Evolutionary conservation across 2,797 vertebrate species (phyloP).

Genomic region (Takifugu ocellatus): DNA sequence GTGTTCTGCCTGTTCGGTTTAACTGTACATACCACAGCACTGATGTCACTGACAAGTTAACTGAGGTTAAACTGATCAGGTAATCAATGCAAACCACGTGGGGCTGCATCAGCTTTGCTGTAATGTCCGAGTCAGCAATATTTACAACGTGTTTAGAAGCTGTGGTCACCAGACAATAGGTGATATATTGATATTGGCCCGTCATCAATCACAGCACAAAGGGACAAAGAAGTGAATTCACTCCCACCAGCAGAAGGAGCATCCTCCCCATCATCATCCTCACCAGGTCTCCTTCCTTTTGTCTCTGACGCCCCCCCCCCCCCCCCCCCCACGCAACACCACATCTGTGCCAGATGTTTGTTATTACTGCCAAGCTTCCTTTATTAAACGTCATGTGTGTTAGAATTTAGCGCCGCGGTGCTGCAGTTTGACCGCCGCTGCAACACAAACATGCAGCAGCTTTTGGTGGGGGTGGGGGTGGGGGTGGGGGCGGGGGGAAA

Average conservation of each 20-base stretch:
- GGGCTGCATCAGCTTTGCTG: too few species aligned
- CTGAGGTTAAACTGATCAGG: not conserved
- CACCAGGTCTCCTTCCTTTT: slow-evolving; percentile 26
- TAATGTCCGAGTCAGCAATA: too few species aligned
- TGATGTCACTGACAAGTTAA: slow-evolving; percentile 33
- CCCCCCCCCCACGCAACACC: slow-evolving; percentile 2
- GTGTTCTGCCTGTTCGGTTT: too few species aligned
- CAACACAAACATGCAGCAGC: slow-evolving; percentile 6
- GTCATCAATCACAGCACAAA: too few species aligned
- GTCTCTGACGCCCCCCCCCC: slow-evolving; percentile 7
- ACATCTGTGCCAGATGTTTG: slow-evolving; percentile 29
- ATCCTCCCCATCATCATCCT: slow-evolving; percentile 27
- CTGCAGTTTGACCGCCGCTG: not conserved
- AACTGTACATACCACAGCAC: slow-evolving; percentile 41
- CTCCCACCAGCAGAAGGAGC: slow-evolving; percentile 16
- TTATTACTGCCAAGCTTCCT: slow-evolving; percentile 5
- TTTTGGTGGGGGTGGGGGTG: not conserved
- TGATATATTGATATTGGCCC: too few species aligned
- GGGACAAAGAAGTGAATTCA: slow-evolving; percentile 15
- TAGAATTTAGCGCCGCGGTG: too few species aligned
- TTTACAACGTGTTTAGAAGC: too few species aligned
- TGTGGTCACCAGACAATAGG: too few species aligned
- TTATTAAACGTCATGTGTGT: too few species aligned
- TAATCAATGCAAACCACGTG: too few species aligned
- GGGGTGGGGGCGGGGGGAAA: too few species aligned